Conservation (phyloP, 1,140 invertebrate species). For the Melitaea cinxia region DNA sequence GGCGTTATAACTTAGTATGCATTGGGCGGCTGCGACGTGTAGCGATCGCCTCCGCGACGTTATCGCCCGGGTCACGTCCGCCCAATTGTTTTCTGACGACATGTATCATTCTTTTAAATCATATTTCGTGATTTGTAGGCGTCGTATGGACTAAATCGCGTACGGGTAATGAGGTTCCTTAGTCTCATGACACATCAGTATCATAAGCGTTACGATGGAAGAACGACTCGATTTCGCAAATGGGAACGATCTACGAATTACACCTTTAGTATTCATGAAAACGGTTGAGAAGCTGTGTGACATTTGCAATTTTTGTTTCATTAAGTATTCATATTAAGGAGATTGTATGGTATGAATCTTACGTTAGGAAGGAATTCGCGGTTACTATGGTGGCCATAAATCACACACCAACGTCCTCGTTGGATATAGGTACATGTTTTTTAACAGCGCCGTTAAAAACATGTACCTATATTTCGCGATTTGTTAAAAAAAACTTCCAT, state of each 20-base stretch:
- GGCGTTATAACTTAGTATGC: constrained; percentile 76
- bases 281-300: constrained; percentile 63
- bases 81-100: constrained; percentile 81
- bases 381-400: constrained; percentile 51
- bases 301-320: constrained; percentile 79
- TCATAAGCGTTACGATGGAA: constrained; percentile 61
- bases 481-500: too few relatives aligned
- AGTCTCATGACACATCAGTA: constrained; percentile 60
- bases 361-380: constrained; percentile 34
- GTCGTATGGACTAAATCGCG: constrained; percentile 54
- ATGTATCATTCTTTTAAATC: constrained; percentile 79
- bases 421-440: constrained; percentile 46
- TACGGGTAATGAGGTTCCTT: constrained; percentile 59
- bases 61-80: constrained; percentile 71
- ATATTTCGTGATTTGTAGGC: constrained; percentile 71
- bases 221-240: constrained; percentile 65
- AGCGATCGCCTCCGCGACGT: constrained; percentile 63
- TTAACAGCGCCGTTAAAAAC: constrained; percentile 35
- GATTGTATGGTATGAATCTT: constrained; percentile 65
- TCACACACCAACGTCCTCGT: constrained; percentile 43
- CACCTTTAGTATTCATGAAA: constrained; percentile 80
- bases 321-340: constrained; percentile 77
- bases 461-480: constrained; percentile 54
- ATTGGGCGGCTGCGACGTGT: constrained; percentile 69
- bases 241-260: constrained; percentile 73